phyloP scores from a whole-genome alignment of 1,140 invertebrate species.

The Drosophila yakuba region DNA sequence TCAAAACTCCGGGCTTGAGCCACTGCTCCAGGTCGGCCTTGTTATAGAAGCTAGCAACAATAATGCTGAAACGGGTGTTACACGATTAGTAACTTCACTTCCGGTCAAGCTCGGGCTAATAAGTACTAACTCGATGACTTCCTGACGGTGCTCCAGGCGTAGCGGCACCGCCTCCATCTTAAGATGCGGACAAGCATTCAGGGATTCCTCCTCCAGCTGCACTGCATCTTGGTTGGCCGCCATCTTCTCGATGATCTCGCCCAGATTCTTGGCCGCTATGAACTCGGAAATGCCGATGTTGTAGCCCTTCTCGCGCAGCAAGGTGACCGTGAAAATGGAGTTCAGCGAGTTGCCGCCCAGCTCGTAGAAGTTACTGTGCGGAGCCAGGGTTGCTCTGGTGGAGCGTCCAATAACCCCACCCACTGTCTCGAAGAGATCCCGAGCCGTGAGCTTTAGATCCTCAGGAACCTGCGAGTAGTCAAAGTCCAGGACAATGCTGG shows the following conservation, averaged over 20 bases:
- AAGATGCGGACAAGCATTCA: conserved; percentile 71
- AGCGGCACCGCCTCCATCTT: conserved; percentile 87
- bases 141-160: conserved; percentile 87
- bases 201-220: conserved; percentile 64
- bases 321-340: conserved; percentile 92
- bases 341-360: conserved; percentile 94
- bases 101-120: rapidly evolving
- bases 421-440: conserved; percentile 90
- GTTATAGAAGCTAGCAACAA: conserved; percentile 92
- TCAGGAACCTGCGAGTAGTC: conserved; percentile 88
- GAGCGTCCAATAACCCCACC: conserved; percentile 88
- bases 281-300: conserved; percentile 92
- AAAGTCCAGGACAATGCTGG: conserved; percentile 84
- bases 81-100: neutral
- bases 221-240: conserved; percentile 64
- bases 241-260: conserved; percentile 88
- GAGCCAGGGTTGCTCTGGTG: conserved; percentile 86
- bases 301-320: conserved; percentile 91
- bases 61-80: conserved; percentile 88
- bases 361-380: conserved; percentile 91
- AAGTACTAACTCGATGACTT: conserved; percentile 86
- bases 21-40: conserved; percentile 93
- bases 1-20: conserved; percentile 88
- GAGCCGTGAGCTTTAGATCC: conserved; percentile 87
- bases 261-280: conserved; percentile 89